Conservation (phyloP, 2,797 vertebrate genomes). For the Pangasius mekongensis region DNA sequence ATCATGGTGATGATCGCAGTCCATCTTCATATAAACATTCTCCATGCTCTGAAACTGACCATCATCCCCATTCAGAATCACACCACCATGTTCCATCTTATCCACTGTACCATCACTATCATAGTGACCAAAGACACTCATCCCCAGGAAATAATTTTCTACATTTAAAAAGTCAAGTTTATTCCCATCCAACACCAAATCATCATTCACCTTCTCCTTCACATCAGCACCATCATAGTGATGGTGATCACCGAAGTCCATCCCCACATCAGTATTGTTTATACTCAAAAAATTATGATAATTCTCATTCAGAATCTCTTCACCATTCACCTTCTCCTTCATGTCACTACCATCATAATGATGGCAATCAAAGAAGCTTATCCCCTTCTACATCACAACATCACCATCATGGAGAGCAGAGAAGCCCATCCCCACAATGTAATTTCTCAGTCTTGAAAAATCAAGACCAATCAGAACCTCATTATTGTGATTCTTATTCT, state of each 20-base stretch:
- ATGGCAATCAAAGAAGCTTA: conserved; percentile 31
- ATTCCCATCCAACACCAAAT: not conserved
- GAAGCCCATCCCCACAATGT: conserved; percentile 20
- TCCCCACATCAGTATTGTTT: not conserved
- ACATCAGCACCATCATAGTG: not conserved
- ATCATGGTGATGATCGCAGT: conserved; percentile 22
- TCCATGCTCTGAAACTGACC: conserved; percentile 8
- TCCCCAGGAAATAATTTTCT: conserved; percentile 16
- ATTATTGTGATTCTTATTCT: conserved; percentile 24
- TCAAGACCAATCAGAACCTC: conserved; percentile 19
- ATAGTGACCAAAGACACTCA: conserved; percentile 21
- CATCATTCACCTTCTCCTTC: not conserved
- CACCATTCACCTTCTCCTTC: conserved; percentile 24
- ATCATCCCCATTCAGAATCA: conserved; percentile 33
- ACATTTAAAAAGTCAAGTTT: conserved; percentile 3
- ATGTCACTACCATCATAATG: conserved; percentile 33
- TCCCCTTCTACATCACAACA: conserved; percentile 1
- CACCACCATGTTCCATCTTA: conserved; percentile 28
- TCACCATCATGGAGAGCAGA: conserved; percentile 9
- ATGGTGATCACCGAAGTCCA: not conserved
- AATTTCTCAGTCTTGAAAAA: conserved; percentile 27
- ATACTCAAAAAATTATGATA: not conserved
- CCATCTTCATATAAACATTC: conserved; percentile 23
- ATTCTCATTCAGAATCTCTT: conserved; percentile 37
- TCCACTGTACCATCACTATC: conserved; percentile 17